Conservation (phyloP, 2,113 vertebrate species). For the Dinomys branickii region DNA sequence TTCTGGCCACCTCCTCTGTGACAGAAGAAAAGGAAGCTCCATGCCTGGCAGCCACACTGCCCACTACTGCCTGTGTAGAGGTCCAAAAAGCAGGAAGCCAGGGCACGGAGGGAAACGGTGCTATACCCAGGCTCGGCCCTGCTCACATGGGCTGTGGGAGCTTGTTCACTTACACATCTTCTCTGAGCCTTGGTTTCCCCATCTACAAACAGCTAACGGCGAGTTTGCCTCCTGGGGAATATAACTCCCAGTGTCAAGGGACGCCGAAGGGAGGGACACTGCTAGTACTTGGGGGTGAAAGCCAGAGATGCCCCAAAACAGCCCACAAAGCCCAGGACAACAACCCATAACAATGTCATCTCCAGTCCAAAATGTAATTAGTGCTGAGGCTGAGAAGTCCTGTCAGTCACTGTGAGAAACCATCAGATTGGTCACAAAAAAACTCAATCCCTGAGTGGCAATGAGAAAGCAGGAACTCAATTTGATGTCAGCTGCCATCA, state of each 20-base stretch:
- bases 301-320: neutral
- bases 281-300: neutral
- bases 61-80: neutral
- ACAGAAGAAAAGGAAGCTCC: neutral
- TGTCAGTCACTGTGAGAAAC: rapidly evolving
- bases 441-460: neutral
- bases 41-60: rapidly evolving
- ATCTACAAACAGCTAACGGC: neutral
- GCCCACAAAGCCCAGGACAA: neutral
- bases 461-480: neutral
- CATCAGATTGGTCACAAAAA: neutral
- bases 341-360: neutral
- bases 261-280: neutral
- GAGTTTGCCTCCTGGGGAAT: neutral
- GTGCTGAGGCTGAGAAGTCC: neutral
- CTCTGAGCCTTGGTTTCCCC: neutral
- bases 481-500: neutral
- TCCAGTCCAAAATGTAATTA: neutral
- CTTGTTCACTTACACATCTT: too few species aligned
- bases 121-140: neutral
- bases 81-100: rapidly evolving
- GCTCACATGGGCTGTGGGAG: neutral
- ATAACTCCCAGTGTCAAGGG: neutral
- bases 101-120: rapidly evolving
- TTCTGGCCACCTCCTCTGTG: rapidly evolving